phyloP scores from a whole-genome alignment of 1,140 invertebrate species.

The Xylocopa sonorina region DNA sequence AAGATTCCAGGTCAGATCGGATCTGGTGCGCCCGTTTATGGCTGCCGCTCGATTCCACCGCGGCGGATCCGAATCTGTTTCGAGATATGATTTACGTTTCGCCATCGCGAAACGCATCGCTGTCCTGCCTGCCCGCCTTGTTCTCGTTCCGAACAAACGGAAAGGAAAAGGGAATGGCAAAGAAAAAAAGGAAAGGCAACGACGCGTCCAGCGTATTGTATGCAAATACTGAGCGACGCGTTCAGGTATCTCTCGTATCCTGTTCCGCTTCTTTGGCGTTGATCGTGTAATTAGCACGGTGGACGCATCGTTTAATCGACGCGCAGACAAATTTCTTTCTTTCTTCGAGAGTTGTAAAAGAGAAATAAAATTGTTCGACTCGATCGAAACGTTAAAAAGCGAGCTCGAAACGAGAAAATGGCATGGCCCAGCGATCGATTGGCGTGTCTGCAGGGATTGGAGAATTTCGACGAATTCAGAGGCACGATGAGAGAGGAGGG shows the following conservation, averaged over 20 bases:
- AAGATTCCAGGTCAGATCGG: constrained; percentile 51
- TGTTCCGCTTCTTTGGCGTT: constrained; percentile 9
- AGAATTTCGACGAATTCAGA: too few relatives aligned
- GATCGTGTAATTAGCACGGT: constrained; percentile 9
- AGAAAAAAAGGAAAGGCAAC: constrained; percentile 4
- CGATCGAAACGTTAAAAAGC: too few relatives aligned
- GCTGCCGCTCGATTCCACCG: background rate
- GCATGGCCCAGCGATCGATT: too few relatives aligned
- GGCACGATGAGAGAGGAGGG: background rate
- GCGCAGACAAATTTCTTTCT: too few relatives aligned
- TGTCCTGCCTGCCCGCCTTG: constrained; percentile 32
- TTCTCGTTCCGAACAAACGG: constrained; percentile 39
- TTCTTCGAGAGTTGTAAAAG: too few relatives aligned
- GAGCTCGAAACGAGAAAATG: too few relatives aligned
- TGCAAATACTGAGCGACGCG: background rate
- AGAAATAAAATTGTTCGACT: too few relatives aligned
- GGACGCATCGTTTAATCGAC: too few relatives aligned
- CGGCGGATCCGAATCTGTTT: constrained; percentile 58
- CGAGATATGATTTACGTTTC: constrained; percentile 66
- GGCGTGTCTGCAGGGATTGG: too few relatives aligned
- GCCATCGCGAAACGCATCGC: constrained; percentile 33
- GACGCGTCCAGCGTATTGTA: constrained; percentile 24
- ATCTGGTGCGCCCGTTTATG: constrained; percentile 41
- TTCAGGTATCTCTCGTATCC: constrained; percentile 42
- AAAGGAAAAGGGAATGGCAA: constrained; percentile 3